phyloP scores from a whole-genome alignment of 2,113 vertebrate species.

The Chascanopsetta lugubris region DNA sequence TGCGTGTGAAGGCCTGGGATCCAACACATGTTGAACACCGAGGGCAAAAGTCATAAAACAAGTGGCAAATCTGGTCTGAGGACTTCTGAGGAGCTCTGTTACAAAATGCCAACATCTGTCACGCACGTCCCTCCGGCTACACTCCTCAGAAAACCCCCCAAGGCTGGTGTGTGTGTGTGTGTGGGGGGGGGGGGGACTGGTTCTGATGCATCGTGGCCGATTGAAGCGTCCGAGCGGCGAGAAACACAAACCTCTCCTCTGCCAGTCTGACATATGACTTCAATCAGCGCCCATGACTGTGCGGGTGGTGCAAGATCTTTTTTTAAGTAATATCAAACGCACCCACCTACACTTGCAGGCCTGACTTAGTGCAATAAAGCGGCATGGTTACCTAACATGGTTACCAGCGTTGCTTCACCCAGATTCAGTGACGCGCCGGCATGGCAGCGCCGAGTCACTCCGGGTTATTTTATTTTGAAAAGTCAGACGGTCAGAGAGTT shows the following conservation, averaged over 20 bases:
- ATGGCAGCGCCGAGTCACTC: not conserved
- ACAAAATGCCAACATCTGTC: constrained; percentile 70
- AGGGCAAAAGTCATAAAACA: constrained; percentile 69
- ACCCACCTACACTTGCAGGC: constrained; percentile 17
- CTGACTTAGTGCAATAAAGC: not conserved
- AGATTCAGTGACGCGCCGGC: not conserved
- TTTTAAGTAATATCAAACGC: constrained; percentile 24
- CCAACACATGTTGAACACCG: constrained; percentile 69
- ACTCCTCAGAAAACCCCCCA: constrained; percentile 7
- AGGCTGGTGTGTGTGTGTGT: too few species aligned
- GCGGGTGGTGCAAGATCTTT: constrained; percentile 4
- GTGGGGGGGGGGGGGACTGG: too few species aligned
- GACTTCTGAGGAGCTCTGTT: constrained; percentile 30
- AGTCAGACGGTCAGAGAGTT: constrained; percentile 11
- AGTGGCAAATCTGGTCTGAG: constrained; percentile 63
- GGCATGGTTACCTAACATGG: not conserved
- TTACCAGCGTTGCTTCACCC: not conserved
- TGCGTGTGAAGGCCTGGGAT: constrained; percentile 60
- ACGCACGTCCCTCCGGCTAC: constrained; percentile 57
- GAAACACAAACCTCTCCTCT: constrained; percentile 9
- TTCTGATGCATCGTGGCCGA: constrained; percentile 46
- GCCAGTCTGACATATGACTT: constrained; percentile 34
- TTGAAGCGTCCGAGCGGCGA: constrained; percentile 26
- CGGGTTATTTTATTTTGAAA: constrained; percentile 20
- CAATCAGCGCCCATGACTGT: constrained; percentile 34